Evolutionary conservation across 2,797 vertebrate genomes (phyloP), one percentile per base, ranked within the genome.

Genomic region (Pseudomugil tenellus): DNA sequence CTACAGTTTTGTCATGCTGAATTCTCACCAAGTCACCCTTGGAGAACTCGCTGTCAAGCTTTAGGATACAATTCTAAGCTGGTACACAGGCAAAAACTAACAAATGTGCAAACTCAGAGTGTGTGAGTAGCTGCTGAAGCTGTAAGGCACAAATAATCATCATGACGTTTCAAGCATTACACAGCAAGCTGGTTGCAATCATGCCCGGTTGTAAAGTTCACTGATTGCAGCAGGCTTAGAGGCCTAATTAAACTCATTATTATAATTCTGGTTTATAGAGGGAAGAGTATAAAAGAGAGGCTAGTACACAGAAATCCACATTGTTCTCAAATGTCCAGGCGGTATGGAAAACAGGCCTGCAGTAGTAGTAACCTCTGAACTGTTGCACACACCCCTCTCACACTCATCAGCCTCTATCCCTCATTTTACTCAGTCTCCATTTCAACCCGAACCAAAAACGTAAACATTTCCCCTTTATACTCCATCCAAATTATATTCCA

Each of bases 191-290:
- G 91, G 84, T 89, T 90, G 90, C 86, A 92, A 92, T 92, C 83
- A 84, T 84, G 78, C 71, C 77, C 70, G 72, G 84, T 87, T 85
- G 85, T 90, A 87, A 92, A 90, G 88, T 90, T 89, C 65, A 60
- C 85, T 88, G 87, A 91, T 91, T 92, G 85, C 90, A 89, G 80
- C 82, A 80, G 76, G 85, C 76, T 88, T 82, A 80, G 66, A 87
- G 87, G 85, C 70, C 84, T 85, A 83, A 89, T 93, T 93, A 91
- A 91, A 88, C 48, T 91, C 84, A 91, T 92, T 89, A 91, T 87
- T 81, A 84, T 86, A 87, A 87, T 90, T 83, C 55, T 25, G 77
- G 69, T 92, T 89, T 90, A 88, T 81, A 62, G 80, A 67, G 61
- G 79, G 58, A 63, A 72, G 55, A 72, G 63, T 23, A 55, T 32